A percentile compares a stretch with the other conserved stretches of the same genome.
Conservation (phyloP, 2,888 invertebrate genomes). For the Hermaeophaga mercurialis region DNA sequence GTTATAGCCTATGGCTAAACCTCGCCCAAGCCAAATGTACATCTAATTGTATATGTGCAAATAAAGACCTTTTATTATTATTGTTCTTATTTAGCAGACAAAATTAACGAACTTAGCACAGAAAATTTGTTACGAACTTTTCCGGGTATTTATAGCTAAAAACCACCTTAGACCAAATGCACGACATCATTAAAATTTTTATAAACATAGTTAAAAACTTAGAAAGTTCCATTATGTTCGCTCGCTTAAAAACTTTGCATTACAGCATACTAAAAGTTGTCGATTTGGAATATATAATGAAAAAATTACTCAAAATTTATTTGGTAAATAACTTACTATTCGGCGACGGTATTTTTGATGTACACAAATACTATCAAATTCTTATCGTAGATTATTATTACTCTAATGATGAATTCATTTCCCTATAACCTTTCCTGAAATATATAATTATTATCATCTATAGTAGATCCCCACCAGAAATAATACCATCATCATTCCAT, state of each 20-base stretch:
- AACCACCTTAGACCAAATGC: not conserved
- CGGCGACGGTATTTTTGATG: not conserved
- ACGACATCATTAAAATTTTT: not conserved
- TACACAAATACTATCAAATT: not conserved
- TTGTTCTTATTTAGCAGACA: no score
- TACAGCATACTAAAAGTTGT: not conserved
- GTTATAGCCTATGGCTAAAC: no score
- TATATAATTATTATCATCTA: not conserved
- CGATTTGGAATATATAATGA: not conserved
- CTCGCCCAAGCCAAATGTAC: no score
- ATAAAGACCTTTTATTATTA: no score
- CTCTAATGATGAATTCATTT: not conserved
- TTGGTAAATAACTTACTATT: not conserved
- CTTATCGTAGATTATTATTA: not conserved
- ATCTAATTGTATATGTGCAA: no score
- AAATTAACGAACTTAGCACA: not conserved
- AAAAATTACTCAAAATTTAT: not conserved
- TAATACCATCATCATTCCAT: not conserved
- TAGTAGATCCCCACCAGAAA: not conserved
- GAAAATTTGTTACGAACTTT: not conserved
- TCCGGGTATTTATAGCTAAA: not conserved
- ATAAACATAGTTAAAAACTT: not conserved
- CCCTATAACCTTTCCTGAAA: not conserved
- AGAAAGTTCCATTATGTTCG: slow-evolving; percentile 1
- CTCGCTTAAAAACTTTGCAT: not conserved